Evolutionary conservation across 2,797 vertebrate species (phyloP), one percentile per base, ranked within the genome.

Genomic region (Micrastur ruficollis): DNA sequence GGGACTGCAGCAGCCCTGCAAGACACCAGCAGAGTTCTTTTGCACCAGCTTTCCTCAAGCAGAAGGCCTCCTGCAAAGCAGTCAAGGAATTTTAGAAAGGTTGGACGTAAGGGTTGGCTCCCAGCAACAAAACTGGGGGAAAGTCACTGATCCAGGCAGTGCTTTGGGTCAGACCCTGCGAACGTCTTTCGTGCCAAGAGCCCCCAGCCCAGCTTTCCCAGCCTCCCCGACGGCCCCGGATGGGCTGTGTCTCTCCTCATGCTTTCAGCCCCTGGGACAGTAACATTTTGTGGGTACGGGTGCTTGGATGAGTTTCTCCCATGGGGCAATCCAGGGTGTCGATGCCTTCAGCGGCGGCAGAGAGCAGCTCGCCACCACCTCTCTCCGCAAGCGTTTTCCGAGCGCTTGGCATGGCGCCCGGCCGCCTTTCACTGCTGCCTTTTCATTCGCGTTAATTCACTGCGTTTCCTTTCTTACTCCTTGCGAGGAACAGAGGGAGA

Each of bases 401-500:
- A 38, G 85, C 49, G 6, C 70, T 72, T 96, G 96, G 94, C 93
- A 9, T 5, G 15, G 70, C 23, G 83, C 94, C 96, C 71, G 14
- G 73, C 80, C 11, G 76, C 96, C 82, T 91, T 93, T 95, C 95
- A 84, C 91, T 94, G 94, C 90, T 49, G 90, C 90, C 95, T 96
- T 95, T 97, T 97, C 96, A 95, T 95, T 86, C 90, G 70, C 80
- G 6, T 97, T 86, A 81, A 90, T 96, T 95, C 95, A 90, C 90
- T 95, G 94, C 86, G 20, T 96, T 95, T 94, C 94, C 93, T 96
- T 87, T 94, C 91, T 91, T 14, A 84, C 90, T 93, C 89, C 89
- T 93, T 81, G 92, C 58, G 53, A 90, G 91, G 90, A 97, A 97
- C 94, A 97, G 93, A 97, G 95, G 87, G 76, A 88, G 85, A 95